Base-by-base conservation (phyloP, 2,113 vertebrate genomes). In the Monopterus albus region DNA sequence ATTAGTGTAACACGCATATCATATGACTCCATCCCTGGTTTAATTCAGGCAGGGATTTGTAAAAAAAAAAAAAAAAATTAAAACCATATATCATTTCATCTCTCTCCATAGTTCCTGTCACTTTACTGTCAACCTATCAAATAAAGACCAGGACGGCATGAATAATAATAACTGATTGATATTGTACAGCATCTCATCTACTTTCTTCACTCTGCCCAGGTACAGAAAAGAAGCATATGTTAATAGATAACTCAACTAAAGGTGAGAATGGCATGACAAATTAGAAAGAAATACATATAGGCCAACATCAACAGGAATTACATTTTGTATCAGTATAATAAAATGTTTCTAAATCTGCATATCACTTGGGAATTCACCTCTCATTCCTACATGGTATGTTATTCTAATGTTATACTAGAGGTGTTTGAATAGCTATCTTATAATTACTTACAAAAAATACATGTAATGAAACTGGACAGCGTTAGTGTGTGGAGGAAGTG, bases 401-500 rank as follows among this genome's bases (percentile, higher is more conserved):
- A 7, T 29, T 35, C 7, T 29, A 47, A 33, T 29, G 28, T 35
- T 42, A 43, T 31, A 18, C 15, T 5, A 58, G 1, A 12, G 1
- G 23, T 33, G 23, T 26, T 36, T 31, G 17, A 31, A 11, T 26
- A 46, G 21, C n/a, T n/a, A n/a, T n/a, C n/a, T n/a, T n/a, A n/a
- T n/a, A n/a, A n/a, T n/a, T n/a, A n/a, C n/a, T n/a, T 7, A 31
- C 5, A 31, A 1, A 31, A 31, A 31, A 31, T 31, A 31, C 29
- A 7, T 31, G 8, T 5, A 31, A 31, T 7, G n/a, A n/a, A n/a
- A n/a, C n/a, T 6, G 23, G 43, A 59, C 14, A 55, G 61, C 3
- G 14, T 59, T 69, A 55, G 43, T 73, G 47, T 75, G 72, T 2
- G 21, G 49, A 81, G 53, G 45, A 69, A 83, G 71, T 33, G 33